Evolutionary conservation across 2,113 vertebrate genomes (phyloP).

Genomic region (Phyllostomus hastatus): DNA sequence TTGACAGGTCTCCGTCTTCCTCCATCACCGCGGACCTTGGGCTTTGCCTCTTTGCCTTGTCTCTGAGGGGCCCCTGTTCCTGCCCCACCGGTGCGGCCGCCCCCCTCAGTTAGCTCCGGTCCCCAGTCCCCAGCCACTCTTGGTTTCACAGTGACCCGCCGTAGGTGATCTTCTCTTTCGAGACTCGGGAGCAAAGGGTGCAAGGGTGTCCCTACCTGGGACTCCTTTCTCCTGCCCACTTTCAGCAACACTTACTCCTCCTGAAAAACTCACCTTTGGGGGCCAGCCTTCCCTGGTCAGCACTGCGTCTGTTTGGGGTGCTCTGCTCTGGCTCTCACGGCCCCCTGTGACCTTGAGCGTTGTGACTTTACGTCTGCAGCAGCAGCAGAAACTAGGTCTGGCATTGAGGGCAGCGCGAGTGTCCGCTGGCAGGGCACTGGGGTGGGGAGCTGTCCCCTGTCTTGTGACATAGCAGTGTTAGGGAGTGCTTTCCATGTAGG

Average conservation of each 20-base stretch:
- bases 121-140: neutral
- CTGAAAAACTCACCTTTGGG: neutral
- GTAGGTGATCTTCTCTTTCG: neutral
- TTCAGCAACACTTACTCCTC: neutral
- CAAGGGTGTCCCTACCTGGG: neutral
- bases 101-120: neutral
- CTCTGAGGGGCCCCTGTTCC: neutral
- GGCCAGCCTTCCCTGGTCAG: neutral
- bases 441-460: neutral
- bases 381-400: neutral
- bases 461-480: neutral
- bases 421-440: accelerated
- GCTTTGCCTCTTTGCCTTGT: neutral
- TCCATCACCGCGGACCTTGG: neutral
- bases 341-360: neutral
- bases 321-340: neutral
- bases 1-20: conserved; percentile 4
- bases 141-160: conserved; percentile 23
- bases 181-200: neutral
- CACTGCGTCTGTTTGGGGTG: neutral
- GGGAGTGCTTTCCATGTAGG: neutral
- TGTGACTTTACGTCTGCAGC: neutral
- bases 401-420: neutral
- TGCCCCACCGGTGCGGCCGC: neutral
- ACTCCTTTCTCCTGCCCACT: neutral